Conservation (phyloP, 1,140 invertebrate genomes). For the Panagrolaimus sp. region DNA sequence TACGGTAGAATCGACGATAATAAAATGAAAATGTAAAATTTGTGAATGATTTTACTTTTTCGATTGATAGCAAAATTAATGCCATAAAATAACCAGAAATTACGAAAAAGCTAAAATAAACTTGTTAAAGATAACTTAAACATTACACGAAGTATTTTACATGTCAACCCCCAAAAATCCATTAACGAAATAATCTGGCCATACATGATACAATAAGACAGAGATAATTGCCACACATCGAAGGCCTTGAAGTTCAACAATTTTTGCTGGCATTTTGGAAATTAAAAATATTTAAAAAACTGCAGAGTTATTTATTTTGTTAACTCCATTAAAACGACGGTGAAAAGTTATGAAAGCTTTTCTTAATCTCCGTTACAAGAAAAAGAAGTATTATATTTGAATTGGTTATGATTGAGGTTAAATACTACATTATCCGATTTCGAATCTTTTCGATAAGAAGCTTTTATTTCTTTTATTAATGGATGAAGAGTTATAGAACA, state of each 20-base stretch:
- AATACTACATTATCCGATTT: too few species aligned
- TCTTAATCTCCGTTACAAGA: too few species aligned
- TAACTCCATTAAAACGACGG: too few species aligned
- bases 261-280: too few species aligned
- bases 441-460: too few species aligned
- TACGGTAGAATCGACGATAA: background rate
- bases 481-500: too few species aligned
- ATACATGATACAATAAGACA: slow-evolving; percentile 26
- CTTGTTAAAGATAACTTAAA: background rate
- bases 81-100: slow-evolving; percentile 6
- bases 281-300: too few species aligned
- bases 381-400: too few species aligned
- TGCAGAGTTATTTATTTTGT: too few species aligned
- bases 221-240: slow-evolving; percentile 22
- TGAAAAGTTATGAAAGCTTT: too few species aligned
- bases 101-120: slow-evolving; percentile 3
- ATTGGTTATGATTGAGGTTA: too few species aligned
- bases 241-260: slow-evolving; percentile 18
- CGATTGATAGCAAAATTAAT: background rate
- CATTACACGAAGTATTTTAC: background rate
- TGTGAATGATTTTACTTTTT: background rate
- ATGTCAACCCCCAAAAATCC: slow-evolving; percentile 29
- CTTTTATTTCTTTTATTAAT: too few species aligned
- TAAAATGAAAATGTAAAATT: background rate
- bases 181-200: slow-evolving; percentile 16